Percentiles rank a stretch among this genome's conserved stretches.
These are phyloP conservation scores for Callithrix jacchus DNA, from an alignment of 2,113 vertebrate genomes.

Conservation along the genomic window DNA sequence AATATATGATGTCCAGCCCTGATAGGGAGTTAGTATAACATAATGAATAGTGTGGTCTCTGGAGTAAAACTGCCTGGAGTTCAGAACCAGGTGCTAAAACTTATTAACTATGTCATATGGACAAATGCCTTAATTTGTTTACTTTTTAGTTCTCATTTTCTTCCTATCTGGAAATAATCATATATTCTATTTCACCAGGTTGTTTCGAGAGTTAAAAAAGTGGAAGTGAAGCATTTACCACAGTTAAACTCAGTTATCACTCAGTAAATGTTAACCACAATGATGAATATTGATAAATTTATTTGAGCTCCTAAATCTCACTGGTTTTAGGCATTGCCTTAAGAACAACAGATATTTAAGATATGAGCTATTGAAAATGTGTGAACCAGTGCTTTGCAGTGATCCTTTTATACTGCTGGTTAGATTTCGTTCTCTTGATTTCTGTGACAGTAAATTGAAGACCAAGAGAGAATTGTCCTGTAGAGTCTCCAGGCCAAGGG, in stretches of 20 bases:
- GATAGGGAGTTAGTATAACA: background rate
- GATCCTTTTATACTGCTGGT: background rate
- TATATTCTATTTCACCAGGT: background rate
- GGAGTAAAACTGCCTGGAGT: background rate
- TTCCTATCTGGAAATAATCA: background rate
- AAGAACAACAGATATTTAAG: background rate
- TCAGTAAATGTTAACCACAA: background rate
- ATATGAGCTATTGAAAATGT: background rate
- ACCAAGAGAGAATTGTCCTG: background rate
- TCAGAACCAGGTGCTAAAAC: background rate
- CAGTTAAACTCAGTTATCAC: background rate
- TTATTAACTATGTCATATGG: background rate
- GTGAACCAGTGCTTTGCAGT: background rate
- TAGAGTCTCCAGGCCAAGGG: background rate
- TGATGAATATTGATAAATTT: constrained; percentile 7
- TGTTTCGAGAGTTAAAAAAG: constrained; percentile 5
- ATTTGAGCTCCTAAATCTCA: background rate
- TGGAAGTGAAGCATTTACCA: background rate
- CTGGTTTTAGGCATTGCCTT: background rate
- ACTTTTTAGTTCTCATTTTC: background rate
- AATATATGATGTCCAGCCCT: background rate
- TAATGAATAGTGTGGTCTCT: background rate
- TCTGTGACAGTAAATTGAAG: background rate
- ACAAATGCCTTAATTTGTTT: background rate
- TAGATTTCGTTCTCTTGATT: background rate